Conservation (phyloP, 2,888 invertebrate genomes). For the Apodemia duryi region DNA sequence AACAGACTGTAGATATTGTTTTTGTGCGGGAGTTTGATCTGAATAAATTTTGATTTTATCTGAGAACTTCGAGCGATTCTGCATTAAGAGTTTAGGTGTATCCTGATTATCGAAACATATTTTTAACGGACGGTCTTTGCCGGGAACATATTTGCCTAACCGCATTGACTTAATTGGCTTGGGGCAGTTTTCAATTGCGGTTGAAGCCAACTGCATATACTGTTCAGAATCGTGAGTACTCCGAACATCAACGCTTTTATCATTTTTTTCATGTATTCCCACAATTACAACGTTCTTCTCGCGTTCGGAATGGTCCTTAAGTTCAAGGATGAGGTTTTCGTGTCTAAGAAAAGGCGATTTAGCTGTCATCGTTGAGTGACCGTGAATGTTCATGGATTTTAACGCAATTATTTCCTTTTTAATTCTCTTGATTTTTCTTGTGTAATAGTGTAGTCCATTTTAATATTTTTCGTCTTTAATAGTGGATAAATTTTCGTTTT, state of each 20-base stretch:
- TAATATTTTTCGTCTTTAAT: constrained; percentile 25
- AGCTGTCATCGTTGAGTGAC: no score
- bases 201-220: constrained; percentile 22
- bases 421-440: no score
- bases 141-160: constrained; percentile 31
- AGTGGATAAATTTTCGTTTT: constrained; percentile 21
- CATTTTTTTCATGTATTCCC: constrained; percentile 30
- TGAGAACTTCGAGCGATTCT: constrained; percentile 28
- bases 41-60: constrained; percentile 30
- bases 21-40: constrained; percentile 34
- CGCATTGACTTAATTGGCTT: constrained; percentile 30
- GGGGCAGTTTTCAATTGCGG: constrained; percentile 25
- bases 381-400: no score
- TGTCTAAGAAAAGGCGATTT: no score
- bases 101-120: constrained; percentile 26
- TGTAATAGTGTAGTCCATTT: constrained; percentile 21
- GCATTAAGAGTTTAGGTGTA: constrained; percentile 27
- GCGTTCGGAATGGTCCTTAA: constrained; percentile 32
- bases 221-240: constrained; percentile 26
- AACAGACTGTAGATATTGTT: constrained; percentile 26
- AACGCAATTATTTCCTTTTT: no score
- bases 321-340: no score
- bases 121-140: constrained; percentile 32
- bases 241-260: constrained; percentile 24
- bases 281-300: constrained; percentile 34